Evolutionary conservation across 1,140 invertebrate species (phyloP).

Genomic region (Stegodyphus dumicola): DNA sequence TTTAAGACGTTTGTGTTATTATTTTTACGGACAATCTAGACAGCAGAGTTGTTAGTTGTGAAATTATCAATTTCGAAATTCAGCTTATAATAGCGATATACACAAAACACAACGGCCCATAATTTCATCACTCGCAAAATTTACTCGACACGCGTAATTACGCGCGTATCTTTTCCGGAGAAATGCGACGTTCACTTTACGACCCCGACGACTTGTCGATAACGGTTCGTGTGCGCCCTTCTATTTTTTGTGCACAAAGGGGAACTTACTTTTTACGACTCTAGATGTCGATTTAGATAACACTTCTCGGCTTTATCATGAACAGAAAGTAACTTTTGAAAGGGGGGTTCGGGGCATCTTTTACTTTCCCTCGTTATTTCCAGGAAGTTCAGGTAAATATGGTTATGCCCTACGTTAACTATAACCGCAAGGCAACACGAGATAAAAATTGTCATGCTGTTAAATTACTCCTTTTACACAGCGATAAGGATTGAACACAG

Average conservation of each 20-base stretch:
- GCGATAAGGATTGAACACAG: no score
- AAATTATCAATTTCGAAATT: no score
- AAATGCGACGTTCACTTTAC: constrained; percentile 6
- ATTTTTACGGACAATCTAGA: no score
- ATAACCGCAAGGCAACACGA: background rate
- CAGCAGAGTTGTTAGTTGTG: no score
- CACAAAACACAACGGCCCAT: no score
- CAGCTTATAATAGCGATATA: no score
- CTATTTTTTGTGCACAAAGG: constrained; percentile 33
- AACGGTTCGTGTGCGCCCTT: constrained; percentile 4
- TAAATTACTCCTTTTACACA: background rate
- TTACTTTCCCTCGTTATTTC: background rate
- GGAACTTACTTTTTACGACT: constrained; percentile 41
- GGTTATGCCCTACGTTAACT: constrained; percentile 26
- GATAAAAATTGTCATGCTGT: constrained; percentile 31
- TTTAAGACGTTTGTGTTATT: no score
- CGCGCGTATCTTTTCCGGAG: constrained; percentile 1
- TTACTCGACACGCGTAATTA: constrained; percentile 18
- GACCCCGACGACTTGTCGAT: background rate
- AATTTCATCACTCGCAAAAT: no score
- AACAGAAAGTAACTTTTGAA: background rate
- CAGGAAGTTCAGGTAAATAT: background rate
- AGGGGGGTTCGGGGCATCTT: background rate
- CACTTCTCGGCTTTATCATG: constrained; percentile 14
- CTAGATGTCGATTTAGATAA: constrained; percentile 57